Conservation (phyloP, 2,888 invertebrate species). For the Sclerodermus sp. region DNA sequence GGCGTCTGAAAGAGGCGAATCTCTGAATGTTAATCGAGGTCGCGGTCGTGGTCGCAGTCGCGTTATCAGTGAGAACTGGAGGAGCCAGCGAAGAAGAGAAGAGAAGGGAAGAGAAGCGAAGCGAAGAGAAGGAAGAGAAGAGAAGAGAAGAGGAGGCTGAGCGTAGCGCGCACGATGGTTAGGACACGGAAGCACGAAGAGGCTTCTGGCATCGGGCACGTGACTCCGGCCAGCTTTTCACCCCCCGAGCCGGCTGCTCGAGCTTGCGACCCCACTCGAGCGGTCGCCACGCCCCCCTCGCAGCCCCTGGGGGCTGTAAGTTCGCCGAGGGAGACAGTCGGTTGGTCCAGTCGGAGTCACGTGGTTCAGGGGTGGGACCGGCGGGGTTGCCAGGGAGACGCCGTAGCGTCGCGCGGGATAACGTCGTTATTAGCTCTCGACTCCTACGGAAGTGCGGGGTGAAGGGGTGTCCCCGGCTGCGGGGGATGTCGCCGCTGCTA, state of each 20-base stretch:
- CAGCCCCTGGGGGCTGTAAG: background rate
- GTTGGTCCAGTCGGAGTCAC: constrained; percentile 45
- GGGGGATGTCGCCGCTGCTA: constrained; percentile 21
- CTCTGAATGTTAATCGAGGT: too few species aligned
- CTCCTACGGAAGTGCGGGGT: too few species aligned
- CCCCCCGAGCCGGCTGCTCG: constrained; percentile 34
- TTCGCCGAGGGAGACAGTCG: constrained; percentile 13
- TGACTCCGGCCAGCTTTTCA: constrained; percentile 53
- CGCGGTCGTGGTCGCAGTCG: too few species aligned
- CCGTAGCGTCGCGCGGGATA: constrained; percentile 50
- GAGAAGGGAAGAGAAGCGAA: too few species aligned
- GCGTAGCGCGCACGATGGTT: background rate
- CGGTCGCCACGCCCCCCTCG: constrained; percentile 61
- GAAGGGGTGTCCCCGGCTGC: constrained; percentile 20
- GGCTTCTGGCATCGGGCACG: constrained; percentile 47
- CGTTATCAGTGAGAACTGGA: constrained; percentile 32
- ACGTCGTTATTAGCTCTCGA: constrained; percentile 54
- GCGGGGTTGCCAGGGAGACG: constrained; percentile 48
- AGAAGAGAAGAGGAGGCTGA: too few species aligned
- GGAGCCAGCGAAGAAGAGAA: too few species aligned
- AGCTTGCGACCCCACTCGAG: constrained; percentile 63
- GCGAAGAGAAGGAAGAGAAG: too few species aligned
- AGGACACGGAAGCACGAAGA: constrained; percentile 49
- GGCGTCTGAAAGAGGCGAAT: too few species aligned
- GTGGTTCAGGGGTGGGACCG: constrained; percentile 27